A percentile compares a stretch with the other conserved stretches of the same genome.
Conservation (phyloP, 2,797 vertebrate species). For the Bovichtus variegatus region DNA sequence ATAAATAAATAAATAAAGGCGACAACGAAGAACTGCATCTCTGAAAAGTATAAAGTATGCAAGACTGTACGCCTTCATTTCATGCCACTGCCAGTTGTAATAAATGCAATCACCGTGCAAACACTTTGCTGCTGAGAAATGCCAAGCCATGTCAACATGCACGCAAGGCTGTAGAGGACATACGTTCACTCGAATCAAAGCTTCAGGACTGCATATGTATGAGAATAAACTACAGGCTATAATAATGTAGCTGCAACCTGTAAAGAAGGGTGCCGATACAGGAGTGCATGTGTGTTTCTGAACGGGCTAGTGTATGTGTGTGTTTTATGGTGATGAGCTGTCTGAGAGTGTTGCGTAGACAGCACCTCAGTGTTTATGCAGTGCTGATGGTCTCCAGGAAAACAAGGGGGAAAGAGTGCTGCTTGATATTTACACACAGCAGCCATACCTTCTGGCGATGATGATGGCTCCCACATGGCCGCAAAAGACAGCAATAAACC, state of each 20-base stretch:
- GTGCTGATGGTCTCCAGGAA: slow-evolving; percentile 71
- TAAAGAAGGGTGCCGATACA: slow-evolving; percentile 13
- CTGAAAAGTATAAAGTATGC: slow-evolving; percentile 37
- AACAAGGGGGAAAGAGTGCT: slow-evolving; percentile 53
- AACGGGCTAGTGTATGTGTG: slow-evolving; percentile 12
- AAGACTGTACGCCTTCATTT: slow-evolving; percentile 42
- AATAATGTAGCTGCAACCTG: slow-evolving; percentile 19
- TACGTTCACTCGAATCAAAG: slow-evolving; percentile 25
- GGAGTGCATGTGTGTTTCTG: slow-evolving; percentile 7
- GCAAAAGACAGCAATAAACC: slow-evolving; percentile 75
- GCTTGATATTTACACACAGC: slow-evolving; percentile 84
- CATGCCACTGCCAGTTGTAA: slow-evolving; percentile 29
- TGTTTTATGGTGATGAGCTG: slow-evolving; percentile 68
- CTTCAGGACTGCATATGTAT: slow-evolving; percentile 26
- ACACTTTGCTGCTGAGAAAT: slow-evolving; percentile 41
- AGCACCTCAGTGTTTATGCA: slow-evolving; percentile 72
- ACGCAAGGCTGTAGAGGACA: slow-evolving; percentile 6
- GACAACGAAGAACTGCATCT: slow-evolving; percentile 9
- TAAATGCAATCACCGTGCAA: slow-evolving; percentile 31
- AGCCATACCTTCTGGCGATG: slow-evolving; percentile 70
- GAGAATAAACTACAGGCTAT: slow-evolving; percentile 30
- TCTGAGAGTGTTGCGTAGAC: slow-evolving; percentile 52
- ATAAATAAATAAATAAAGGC: neutral
- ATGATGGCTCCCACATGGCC: slow-evolving; percentile 77
- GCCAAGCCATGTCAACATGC: slow-evolving; percentile 33